phyloP scores from a whole-genome alignment of 2,888 invertebrate genomes.

The Pediacus dermestoides region DNA sequence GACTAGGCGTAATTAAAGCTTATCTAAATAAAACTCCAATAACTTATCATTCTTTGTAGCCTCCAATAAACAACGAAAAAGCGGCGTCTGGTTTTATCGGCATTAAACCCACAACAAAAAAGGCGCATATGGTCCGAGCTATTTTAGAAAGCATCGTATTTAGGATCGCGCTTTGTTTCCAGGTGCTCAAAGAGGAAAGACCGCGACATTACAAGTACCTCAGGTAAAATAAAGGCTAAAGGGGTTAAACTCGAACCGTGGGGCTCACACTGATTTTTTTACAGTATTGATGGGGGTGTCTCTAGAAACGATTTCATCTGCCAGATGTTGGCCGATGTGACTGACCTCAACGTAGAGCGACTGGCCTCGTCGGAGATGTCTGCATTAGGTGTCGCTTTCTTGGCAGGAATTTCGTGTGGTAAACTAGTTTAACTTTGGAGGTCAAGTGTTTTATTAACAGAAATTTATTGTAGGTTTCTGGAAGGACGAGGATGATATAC shows the following conservation, averaged over 20 bases:
- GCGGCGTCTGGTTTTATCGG: conserved; percentile 85
- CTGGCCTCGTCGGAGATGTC: conserved; percentile 75
- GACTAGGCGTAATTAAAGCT: conserved; percentile 75
- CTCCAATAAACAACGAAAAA: conserved; percentile 81
- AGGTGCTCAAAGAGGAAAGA: conserved; percentile 65
- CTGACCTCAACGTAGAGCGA: conserved; percentile 71
- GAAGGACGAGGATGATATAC: conserved; percentile 60
- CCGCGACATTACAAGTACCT: conserved; percentile 58
- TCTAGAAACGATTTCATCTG: conserved; percentile 88
- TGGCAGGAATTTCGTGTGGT: conserved; percentile 81
- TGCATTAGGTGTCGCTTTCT: conserved; percentile 78
- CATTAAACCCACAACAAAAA: conserved; percentile 67
- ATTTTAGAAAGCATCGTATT: conserved; percentile 84
- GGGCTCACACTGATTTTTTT: conserved; percentile 31
- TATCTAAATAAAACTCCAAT: no score
- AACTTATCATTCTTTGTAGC: conserved; percentile 53
- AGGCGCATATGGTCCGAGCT: conserved; percentile 76
- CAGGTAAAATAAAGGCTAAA: no score
- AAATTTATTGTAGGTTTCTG: conserved; percentile 31
- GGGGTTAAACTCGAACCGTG: no score
- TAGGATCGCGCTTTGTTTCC: conserved; percentile 73
- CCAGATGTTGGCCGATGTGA: conserved; percentile 82
- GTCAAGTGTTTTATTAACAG: conserved; percentile 7
- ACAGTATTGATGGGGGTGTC: conserved; percentile 94
- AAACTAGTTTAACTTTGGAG: conserved; percentile 24